Percentiles rank a stretch among this genome's conserved stretches.
phyloP scores from a whole-genome alignment of 2,888 invertebrate genomes.

The Drosophila melanocephala region DNA sequence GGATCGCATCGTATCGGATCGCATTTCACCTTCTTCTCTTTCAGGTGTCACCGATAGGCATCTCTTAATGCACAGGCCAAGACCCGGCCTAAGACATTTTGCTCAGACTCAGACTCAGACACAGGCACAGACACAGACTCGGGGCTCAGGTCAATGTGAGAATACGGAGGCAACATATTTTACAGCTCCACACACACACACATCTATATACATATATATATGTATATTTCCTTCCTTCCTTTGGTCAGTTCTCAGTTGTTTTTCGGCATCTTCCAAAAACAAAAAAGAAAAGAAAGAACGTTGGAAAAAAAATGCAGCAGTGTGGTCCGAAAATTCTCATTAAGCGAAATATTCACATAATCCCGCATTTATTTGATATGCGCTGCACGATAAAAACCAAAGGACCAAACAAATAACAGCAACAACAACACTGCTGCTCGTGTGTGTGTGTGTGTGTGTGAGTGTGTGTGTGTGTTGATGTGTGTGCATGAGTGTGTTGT shows the following conservation, averaged over 20 bases:
- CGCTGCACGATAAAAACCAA: slow-evolving; percentile 65
- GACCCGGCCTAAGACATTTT: slow-evolving; percentile 26
- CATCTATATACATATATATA: neutral
- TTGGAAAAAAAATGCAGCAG: slow-evolving; percentile 51
- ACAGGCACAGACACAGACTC: slow-evolving; percentile 12
- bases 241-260: slow-evolving; percentile 48
- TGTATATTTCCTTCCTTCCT: slow-evolving; percentile 20
- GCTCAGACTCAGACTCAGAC: slow-evolving; percentile 19
- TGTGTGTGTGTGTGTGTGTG: neutral
- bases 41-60: slow-evolving; percentile 85
- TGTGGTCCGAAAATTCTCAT: slow-evolving; percentile 81
- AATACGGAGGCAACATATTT: slow-evolving; percentile 64
- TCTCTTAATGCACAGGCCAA: slow-evolving; percentile 80
- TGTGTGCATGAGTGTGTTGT: slow-evolving; percentile 10
- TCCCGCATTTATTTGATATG: slow-evolving; percentile 82
- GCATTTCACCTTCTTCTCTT: slow-evolving; percentile 83
- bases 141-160: slow-evolving; percentile 51
- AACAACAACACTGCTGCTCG: slow-evolving; percentile 10
- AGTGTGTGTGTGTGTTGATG: neutral
- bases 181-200: slow-evolving; percentile 55
- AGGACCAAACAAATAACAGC: slow-evolving; percentile 41
- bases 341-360: slow-evolving; percentile 82
- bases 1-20: slow-evolving; percentile 82
- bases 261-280: slow-evolving; percentile 46
- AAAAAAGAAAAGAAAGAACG: slow-evolving; percentile 8